Evolutionary conservation across 2,113 vertebrate genomes (phyloP), one percentile per base, ranked within the genome.

Genomic region (Sterna hirundo): DNA sequence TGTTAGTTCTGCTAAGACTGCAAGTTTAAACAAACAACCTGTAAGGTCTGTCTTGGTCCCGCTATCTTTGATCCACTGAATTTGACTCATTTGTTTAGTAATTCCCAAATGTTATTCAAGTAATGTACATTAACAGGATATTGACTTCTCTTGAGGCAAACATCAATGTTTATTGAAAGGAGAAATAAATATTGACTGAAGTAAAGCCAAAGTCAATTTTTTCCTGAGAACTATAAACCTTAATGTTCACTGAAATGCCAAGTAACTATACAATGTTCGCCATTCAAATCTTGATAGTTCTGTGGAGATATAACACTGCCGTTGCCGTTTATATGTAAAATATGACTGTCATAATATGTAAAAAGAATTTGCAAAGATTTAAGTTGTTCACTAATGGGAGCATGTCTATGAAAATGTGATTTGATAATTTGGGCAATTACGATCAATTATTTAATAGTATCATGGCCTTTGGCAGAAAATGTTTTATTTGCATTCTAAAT

Each of bases 91-190:
- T 92, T 96, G 81, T 94, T 95, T 96, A 93, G 86, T 86, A 93
- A 94, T 96, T 95, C 94, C 92, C 83, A 83, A 93, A 95, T 87
- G 91, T 89, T 96, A 80, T 89, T 94, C 46, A 62, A 69, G 86
- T 94, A 94, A 96, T 88, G 77, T 74, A 89, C 93, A 93, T 97
- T 97, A 97, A 91, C 83, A 92, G 70, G 46, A 13, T 97, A 97
- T 97, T 97, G 94, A 97, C 85, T 97, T 94, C 93, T 95, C 89
- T 91, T 89, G 90, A 90, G 81, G 93, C 87, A 97, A 94, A 76
- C 77, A 85, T 97, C 95, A 96, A 94, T 95, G 90, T 82, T 90
- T 97, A 96, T 95, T 27, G 96, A 93, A 95, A 88, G 76, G 80
- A 93, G 87, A 83, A 96, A 90, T 94, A 96, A 96, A 96, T 97